A percentile compares a stretch with the other conserved stretches of the same genome.
Conservation (phyloP, 1,140 invertebrate species). For the Sitobion miscanthi region DNA sequence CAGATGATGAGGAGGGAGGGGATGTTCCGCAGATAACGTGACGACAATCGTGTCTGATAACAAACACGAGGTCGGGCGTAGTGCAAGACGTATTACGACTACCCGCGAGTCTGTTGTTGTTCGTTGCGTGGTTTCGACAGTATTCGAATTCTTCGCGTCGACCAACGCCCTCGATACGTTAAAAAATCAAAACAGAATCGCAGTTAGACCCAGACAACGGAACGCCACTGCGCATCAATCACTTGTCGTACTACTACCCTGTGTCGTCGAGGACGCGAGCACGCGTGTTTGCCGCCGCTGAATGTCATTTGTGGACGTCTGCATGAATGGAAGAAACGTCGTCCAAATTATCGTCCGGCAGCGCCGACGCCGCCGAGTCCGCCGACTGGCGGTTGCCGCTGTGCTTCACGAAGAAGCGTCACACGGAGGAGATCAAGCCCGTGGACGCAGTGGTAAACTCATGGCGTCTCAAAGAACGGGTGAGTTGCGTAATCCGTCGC, state of each 20-base stretch:
- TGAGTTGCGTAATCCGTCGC: slow-evolving; percentile 61
- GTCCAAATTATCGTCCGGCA: slow-evolving; percentile 42
- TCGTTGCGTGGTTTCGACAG: neutral
- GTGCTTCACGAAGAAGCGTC: slow-evolving; percentile 74
- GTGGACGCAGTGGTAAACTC: slow-evolving; percentile 76
- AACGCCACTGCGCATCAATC: neutral
- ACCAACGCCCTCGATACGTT: neutral
- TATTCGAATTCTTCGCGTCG: neutral
- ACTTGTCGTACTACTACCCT: neutral
- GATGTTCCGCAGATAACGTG: neutral
- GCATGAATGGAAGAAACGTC: slow-evolving; percentile 56
- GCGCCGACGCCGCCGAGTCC: slow-evolving; percentile 37
- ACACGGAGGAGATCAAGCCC: slow-evolving; percentile 78
- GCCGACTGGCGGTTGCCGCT: slow-evolving; percentile 71
- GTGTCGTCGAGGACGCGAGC: neutral
- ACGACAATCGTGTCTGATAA: slow-evolving; percentile 31
- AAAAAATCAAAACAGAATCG: neutral
- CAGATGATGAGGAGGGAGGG: neutral
- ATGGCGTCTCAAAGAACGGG: slow-evolving; percentile 92
- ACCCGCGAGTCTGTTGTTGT: slow-evolving; percentile 23
- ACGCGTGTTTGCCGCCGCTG: neutral
- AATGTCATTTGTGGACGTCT: slow-evolving; percentile 39
- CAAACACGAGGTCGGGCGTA: slow-evolving; percentile 55
- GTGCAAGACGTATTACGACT: neutral
- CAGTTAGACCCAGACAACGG: neutral